These are phyloP conservation scores for Colostygia pectinataria DNA, from an alignment of 2,888 invertebrate species.

Conservation along the genomic window DNA sequence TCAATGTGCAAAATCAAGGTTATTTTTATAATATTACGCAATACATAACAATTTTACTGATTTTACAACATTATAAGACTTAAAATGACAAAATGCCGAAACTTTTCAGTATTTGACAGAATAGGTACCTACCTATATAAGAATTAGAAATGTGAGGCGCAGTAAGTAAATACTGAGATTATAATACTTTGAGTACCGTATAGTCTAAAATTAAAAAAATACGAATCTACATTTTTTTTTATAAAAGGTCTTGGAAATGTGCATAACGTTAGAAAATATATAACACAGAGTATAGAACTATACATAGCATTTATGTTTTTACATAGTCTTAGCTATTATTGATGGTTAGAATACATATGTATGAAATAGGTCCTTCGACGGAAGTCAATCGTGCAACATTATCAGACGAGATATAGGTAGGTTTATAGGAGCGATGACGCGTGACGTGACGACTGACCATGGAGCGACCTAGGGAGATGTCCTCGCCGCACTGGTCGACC, in stretches of 20 bases:
- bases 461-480: constrained; percentile 67
- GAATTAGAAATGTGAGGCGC: too few species aligned
- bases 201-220: too few species aligned
- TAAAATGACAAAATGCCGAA: too few species aligned
- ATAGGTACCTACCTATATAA: neutral
- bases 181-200: too few species aligned
- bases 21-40: constrained; percentile 11
- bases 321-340: neutral
- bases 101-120: neutral
- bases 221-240: too few species aligned
- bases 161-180: too few species aligned
- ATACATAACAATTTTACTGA: neutral
- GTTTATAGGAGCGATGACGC: constrained; percentile 59
- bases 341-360: constrained; percentile 8
- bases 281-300: neutral
- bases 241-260: too few species aligned
- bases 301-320: neutral
- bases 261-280: too few species aligned
- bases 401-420: constrained; percentile 23
- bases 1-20: constrained; percentile 24
- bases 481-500: constrained; percentile 67
- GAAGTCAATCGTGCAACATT: constrained; percentile 15
- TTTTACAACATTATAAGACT: too few species aligned
- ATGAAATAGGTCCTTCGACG: constrained; percentile 10
- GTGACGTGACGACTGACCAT: constrained; percentile 64